Conservation (phyloP, 2,797 vertebrate species). For the Darevskia mixta region DNA sequence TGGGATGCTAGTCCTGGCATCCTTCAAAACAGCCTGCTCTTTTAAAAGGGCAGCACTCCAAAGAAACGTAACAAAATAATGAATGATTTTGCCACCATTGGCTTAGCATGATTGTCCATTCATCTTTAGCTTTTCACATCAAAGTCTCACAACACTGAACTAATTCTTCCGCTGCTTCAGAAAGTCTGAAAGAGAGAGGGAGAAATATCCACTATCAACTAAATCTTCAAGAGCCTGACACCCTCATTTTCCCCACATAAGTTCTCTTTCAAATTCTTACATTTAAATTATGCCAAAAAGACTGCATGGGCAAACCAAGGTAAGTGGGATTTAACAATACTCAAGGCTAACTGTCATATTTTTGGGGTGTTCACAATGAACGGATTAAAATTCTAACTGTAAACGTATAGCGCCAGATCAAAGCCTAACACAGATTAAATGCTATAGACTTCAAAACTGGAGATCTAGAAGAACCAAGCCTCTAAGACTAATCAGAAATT, state of each 20-base stretch:
- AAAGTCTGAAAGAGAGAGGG: not conserved
- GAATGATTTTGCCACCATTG: not conserved
- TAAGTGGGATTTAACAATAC: constrained; percentile 35
- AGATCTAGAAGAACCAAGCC: constrained; percentile 8
- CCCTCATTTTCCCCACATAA: constrained; percentile 33
- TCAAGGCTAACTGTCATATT: constrained; percentile 30
- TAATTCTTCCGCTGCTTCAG: constrained; percentile 22
- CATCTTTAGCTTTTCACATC: constrained; percentile 35
- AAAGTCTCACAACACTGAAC: constrained; percentile 29
- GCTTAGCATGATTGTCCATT: not conserved
- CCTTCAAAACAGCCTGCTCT: not conserved
- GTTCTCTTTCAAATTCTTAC: constrained; percentile 32
- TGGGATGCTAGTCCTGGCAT: not conserved
- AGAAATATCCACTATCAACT: not conserved
- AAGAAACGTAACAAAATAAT: not conserved
- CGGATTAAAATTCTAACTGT: constrained; percentile 30
- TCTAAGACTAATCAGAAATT: constrained; percentile 39
- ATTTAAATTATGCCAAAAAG: constrained; percentile 29
- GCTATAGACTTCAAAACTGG: constrained; percentile 28
- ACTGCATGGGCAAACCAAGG: constrained; percentile 6
- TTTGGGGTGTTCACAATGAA: constrained; percentile 31
- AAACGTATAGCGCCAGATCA: constrained; percentile 29
- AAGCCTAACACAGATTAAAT: constrained; percentile 35
- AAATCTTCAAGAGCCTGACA: constrained; percentile 33
- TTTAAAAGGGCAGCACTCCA: not conserved